A percentile compares a stretch with the other conserved stretches of the same genome.
phyloP scores from a whole-genome alignment of 2,888 invertebrate genomes.

The Acronicta leporina region DNA sequence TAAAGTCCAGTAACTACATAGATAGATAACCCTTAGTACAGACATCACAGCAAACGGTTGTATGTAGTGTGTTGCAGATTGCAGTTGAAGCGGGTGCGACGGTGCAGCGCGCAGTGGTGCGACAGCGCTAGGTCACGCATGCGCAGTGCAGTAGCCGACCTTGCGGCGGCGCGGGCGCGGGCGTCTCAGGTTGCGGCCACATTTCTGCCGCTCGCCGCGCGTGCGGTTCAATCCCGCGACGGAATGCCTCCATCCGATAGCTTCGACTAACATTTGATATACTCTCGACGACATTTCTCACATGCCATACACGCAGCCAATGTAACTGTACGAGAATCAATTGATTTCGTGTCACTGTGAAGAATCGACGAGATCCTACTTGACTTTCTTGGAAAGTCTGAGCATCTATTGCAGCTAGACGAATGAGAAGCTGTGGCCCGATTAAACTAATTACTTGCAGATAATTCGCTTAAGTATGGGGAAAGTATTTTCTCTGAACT shows the following conservation, averaged over 20 bases:
- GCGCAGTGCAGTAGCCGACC: slow-evolving; percentile 87
- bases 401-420: slow-evolving; percentile 26
- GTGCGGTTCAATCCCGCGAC: slow-evolving; percentile 82
- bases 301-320: slow-evolving; percentile 73
- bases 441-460: slow-evolving; percentile 13
- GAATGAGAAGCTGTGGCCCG: slow-evolving; percentile 19
- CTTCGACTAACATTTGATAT: slow-evolving; percentile 80
- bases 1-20: no score
- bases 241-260: slow-evolving; percentile 85
- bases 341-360: slow-evolving; percentile 57
- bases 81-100: slow-evolving; percentile 21
- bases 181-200: slow-evolving; percentile 81
- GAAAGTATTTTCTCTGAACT: slow-evolving; percentile 9
- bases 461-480: not conserved
- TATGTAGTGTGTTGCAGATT: slow-evolving; percentile 14
- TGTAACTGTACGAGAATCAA: slow-evolving; percentile 69
- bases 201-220: slow-evolving; percentile 84
- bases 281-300: slow-evolving; percentile 77
- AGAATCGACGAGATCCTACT: slow-evolving; percentile 46
- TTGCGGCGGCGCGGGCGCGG: slow-evolving; percentile 72
- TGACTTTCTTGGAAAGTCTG: slow-evolving; percentile 50
- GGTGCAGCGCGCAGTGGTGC: slow-evolving; percentile 25
- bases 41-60: slow-evolving; percentile 2
- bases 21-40: not conserved
- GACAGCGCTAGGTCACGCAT: slow-evolving; percentile 70